These are phyloP conservation scores for Rhogogaster chlorosoma DNA, from an alignment of 2,888 invertebrate genomes.

Conservation along the genomic window DNA sequence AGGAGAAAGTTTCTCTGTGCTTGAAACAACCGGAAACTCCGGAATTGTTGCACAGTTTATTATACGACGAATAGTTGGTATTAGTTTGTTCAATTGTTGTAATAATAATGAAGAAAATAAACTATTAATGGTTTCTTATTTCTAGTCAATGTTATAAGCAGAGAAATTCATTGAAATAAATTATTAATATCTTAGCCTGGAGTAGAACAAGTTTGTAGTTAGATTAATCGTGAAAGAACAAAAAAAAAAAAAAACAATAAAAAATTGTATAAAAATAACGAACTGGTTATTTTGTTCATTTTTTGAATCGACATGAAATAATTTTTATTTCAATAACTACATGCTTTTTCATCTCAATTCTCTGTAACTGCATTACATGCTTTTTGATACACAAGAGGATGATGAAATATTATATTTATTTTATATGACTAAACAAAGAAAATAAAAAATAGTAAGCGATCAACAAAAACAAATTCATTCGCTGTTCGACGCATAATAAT, in stretches of 20 bases:
- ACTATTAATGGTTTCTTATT: neutral
- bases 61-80: slow-evolving; percentile 65
- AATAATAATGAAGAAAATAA: neutral
- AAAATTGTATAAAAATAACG: too few relatives aligned
- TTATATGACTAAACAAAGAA: slow-evolving; percentile 28
- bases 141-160: neutral
- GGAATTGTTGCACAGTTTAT: slow-evolving; percentile 71
- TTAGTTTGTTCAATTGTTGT: neutral
- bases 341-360: slow-evolving; percentile 43
- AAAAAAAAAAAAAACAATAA: neutral
- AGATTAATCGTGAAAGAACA: too few relatives aligned
- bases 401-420: slow-evolving; percentile 16
- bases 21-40: slow-evolving; percentile 74
- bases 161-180: neutral
- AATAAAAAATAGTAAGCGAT: slow-evolving; percentile 9
- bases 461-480: slow-evolving; percentile 6
- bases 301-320: slow-evolving; percentile 39
- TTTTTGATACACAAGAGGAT: slow-evolving; percentile 28
- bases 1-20: slow-evolving; percentile 68
- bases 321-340: slow-evolving; percentile 45
- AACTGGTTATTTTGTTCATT: neutral
- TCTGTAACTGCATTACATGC: slow-evolving; percentile 20
- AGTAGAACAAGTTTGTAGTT: neutral
- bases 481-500: neutral
- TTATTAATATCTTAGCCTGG: neutral